These are phyloP conservation scores for Epizoanthus rinbou DNA, from an alignment of 92 coral and sea anemone genomes.

Conservation along the genomic window DNA sequence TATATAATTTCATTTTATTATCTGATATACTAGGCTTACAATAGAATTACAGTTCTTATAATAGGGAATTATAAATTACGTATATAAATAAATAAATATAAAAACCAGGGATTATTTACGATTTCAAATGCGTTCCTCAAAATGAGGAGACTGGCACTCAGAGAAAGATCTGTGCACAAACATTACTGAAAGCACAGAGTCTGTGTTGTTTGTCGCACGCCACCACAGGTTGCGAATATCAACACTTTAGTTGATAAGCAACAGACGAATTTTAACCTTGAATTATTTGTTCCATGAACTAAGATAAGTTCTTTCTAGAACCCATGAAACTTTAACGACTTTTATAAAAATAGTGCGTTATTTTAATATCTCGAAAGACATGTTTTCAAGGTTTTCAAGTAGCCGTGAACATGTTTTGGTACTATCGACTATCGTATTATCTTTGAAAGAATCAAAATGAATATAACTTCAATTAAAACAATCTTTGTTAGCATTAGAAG, in stretches of 20 bases:
- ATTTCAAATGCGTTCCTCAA: no score
- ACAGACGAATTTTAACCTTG: neutral
- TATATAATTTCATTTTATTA: no score
- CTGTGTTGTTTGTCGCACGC: neutral
- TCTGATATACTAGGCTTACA: no score
- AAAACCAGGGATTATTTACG: no score
- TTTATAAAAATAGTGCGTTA: neutral
- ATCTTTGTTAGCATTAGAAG: neutral
- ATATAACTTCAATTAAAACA: neutral
- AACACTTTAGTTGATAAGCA: slow-evolving; percentile 12
- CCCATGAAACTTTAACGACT: slow-evolving; percentile 24
- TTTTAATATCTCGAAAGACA: neutral
- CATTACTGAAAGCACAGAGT: no score
- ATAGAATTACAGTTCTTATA: no score
- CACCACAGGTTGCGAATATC: slow-evolving; percentile 6
- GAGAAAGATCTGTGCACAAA: no score
- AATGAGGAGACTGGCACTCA: no score
- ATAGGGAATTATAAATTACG: no score
- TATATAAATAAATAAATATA: no score
- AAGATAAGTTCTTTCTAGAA: slow-evolving; percentile 11
- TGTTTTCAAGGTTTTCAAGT: neutral
- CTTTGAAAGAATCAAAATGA: neutral
- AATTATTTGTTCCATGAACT: neutral
- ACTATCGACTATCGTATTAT: neutral
- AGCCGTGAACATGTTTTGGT: neutral